These are phyloP conservation scores for Perccottus glenii DNA, from an alignment of 2,113 vertebrate species.

Conservation along the genomic window DNA sequence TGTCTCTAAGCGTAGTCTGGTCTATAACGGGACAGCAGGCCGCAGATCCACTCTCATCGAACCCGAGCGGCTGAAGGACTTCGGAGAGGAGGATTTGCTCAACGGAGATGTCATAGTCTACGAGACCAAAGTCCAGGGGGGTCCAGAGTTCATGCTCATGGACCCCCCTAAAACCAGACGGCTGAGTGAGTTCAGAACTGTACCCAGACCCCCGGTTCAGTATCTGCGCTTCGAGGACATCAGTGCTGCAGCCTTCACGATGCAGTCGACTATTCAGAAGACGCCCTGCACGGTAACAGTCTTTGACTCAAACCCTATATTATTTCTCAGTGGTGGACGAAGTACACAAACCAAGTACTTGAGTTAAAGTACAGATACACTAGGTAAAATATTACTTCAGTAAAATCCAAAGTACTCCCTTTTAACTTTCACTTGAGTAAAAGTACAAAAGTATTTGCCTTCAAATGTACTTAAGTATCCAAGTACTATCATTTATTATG, in stretches of 20 bases:
- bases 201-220: conserved; percentile 60
- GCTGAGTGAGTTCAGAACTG: conserved; percentile 57
- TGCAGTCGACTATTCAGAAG: conserved; percentile 85
- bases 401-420: too few relatives aligned
- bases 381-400: too few relatives aligned
- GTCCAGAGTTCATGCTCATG: conserved; percentile 72
- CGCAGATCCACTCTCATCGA: conserved; percentile 80
- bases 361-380: too few relatives aligned
- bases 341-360: too few relatives aligned
- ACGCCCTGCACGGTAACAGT: conserved; percentile 87
- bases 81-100: conserved; percentile 87
- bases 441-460: too few relatives aligned
- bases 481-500: too few relatives aligned
- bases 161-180: conserved; percentile 72
- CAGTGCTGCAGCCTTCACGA: conserved; percentile 88
- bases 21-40: conserved; percentile 73
- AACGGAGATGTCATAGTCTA: conserved; percentile 82
- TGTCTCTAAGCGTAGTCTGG: conserved; percentile 43
- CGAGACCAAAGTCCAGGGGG: conserved; percentile 75
- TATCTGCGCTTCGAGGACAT: conserved; percentile 89
- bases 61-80: conserved; percentile 88
- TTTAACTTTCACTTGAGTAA: too few relatives aligned
- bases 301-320: neutral
- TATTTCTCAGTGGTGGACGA: too few relatives aligned
- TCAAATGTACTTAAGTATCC: too few relatives aligned